A percentile compares a stretch with the other conserved stretches of the same genome.
Conservation (phyloP, 2,888 invertebrate genomes). For the Plagodis pulveraria region DNA sequence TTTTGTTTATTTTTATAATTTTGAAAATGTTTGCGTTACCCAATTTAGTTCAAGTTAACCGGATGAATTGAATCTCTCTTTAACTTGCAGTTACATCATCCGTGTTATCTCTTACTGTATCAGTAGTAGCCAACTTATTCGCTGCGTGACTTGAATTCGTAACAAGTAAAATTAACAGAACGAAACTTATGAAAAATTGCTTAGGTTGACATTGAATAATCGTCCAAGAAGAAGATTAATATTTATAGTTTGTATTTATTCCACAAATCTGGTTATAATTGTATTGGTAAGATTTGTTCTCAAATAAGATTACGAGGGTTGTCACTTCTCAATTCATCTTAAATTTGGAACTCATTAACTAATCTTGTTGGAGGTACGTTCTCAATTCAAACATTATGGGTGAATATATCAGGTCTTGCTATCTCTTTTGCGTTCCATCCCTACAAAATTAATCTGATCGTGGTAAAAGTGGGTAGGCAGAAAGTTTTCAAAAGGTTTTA, state of each 20-base stretch:
- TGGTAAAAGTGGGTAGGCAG: constrained; percentile 19
- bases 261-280: not conserved
- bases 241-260: not conserved
- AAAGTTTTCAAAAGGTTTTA: constrained; percentile 35
- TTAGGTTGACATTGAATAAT: constrained; percentile 20
- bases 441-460: constrained; percentile 33
- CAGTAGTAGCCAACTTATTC: constrained; percentile 33
- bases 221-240: constrained; percentile 9
- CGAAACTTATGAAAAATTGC: constrained; percentile 27
- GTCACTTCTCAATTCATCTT: not conserved
- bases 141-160: constrained; percentile 36
- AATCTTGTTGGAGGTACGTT: not conserved
- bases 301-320: not conserved
- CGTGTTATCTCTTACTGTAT: constrained; percentile 29
- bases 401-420: constrained; percentile 1
- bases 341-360: not conserved
- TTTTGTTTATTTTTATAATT: constrained; percentile 5
- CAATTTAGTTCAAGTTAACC: constrained; percentile 12
- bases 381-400: constrained; percentile 3
- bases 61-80: constrained; percentile 30
- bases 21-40: no score
- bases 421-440: constrained; percentile 14
- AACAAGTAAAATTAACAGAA: constrained; percentile 22
- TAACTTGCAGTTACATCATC: constrained; percentile 24
- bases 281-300: not conserved